Percentiles rank a stretch among this genome's conserved stretches.
Evolutionary conservation across 2,888 invertebrate species (phyloP).

Genomic region (Himalopsyche tibetana): DNA sequence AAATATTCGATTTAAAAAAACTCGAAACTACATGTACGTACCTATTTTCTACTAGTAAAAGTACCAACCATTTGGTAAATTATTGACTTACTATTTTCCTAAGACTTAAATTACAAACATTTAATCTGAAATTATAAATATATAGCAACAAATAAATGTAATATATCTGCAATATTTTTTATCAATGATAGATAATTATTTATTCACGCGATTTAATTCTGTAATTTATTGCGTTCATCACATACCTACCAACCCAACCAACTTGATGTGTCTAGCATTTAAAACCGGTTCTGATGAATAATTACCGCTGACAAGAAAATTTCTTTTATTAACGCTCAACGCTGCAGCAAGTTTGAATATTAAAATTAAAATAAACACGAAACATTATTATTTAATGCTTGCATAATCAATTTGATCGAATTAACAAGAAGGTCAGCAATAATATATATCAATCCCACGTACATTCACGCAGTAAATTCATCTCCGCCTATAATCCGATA

Average conservation of each 20-base stretch:
- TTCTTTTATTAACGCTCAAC: slow-evolving; percentile 22
- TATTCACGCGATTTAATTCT: slow-evolving; percentile 23
- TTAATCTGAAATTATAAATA: no score
- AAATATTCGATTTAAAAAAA: no score
- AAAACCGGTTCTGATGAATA: slow-evolving; percentile 39
- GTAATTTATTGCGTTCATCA: slow-evolving; percentile 39
- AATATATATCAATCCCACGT: neutral
- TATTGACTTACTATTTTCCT: no score
- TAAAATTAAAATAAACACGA: neutral
- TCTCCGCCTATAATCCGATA: no score
- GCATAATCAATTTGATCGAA: slow-evolving; percentile 3
- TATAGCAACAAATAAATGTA: no score
- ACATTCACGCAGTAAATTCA: no score
- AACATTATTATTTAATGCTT: neutral
- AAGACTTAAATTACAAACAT: no score
- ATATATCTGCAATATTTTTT: neutral
- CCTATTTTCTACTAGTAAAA: no score
- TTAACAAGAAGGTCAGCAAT: slow-evolving; percentile 32
- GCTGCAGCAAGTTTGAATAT: neutral
- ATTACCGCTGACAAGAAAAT: slow-evolving; percentile 22
- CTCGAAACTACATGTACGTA: no score
- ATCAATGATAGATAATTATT: neutral
- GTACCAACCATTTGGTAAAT: no score
- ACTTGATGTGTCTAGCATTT: slow-evolving; percentile 23
- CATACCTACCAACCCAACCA: neutral